A percentile compares a stretch with the other conserved stretches of the same genome.
Evolutionary conservation across 2,888 invertebrate species (phyloP).

Genomic region (Oscheius sp.): DNA sequence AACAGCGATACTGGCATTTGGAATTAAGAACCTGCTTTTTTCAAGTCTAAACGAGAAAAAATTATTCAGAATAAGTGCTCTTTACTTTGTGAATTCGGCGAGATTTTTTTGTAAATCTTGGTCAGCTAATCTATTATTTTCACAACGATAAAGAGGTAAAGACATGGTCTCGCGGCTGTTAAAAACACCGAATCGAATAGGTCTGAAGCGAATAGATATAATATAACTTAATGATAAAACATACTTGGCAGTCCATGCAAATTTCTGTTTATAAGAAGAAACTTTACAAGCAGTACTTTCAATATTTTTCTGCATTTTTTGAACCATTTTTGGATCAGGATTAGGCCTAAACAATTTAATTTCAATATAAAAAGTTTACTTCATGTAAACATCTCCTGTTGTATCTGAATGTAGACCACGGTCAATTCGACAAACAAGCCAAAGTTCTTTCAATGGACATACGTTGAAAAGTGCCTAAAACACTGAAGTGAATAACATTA

Average conservation of each 20-base stretch:
- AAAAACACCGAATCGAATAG: conserved; percentile 41
- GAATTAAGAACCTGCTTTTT: conserved; percentile 46
- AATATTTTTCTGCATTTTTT: conserved; percentile 61
- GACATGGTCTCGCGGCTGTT: conserved; percentile 25
- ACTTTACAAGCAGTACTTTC: conserved; percentile 53
- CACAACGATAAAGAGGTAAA: conserved; percentile 62
- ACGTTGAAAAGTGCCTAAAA: neutral
- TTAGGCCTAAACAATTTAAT: conserved; percentile 33
- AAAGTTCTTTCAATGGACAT: conserved; percentile 48
- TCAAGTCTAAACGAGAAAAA: conserved; percentile 50
- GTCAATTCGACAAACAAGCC: conserved; percentile 63
- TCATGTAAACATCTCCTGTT: conserved; percentile 54
- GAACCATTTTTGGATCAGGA: conserved; percentile 57
- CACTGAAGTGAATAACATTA: neutral
- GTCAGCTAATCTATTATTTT: conserved; percentile 57
- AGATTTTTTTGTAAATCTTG: conserved; percentile 61
- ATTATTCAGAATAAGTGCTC: too few species aligned
- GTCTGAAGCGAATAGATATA: conserved; percentile 16
- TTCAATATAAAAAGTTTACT: conserved; percentile 34
- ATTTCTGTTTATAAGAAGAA: conserved; percentile 57
- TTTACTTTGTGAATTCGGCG: conserved; percentile 53
- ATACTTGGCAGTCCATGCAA: conserved; percentile 64
- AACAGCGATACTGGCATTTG: conserved; percentile 43
- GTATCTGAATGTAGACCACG: conserved; percentile 59
- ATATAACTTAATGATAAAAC: neutral